Evolutionary conservation across 2,113 vertebrate species (phyloP), one percentile per base, ranked within the genome.

Genomic region (Etheostoma spectabile): DNA sequence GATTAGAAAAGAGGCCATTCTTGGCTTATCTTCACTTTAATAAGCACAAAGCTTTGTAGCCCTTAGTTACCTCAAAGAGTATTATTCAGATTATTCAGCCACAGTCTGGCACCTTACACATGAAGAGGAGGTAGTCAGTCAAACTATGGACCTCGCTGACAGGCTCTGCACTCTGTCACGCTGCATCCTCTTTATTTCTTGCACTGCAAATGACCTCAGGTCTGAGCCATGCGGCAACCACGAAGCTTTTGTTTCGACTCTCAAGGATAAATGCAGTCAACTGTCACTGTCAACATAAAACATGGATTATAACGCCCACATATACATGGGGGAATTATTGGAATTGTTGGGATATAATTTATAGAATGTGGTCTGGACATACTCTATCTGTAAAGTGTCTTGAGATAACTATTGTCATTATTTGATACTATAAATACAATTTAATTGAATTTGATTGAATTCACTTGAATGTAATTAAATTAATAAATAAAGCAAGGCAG

Each of bases 161-260:
- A 77, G 46, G 62, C 62, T 65, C 57, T 2, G 16, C 68, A 53
- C 48, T 53, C 64, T 45, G 72, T 74, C 60, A 82, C 48, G 33
- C 67, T 59, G 15, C 53, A 57, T 78, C 69, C 56, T 76, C 64
- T 71, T 51, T 27, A 61, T 65, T 57, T 74, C 52, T 53, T 71
- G 35, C 59, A 64, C 52, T 65, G 68, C 55, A 68, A 61, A 24
- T 68, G 53, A 85, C 73, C 74, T 71, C 38, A 72, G 56, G 33
- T 86, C 72, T 82, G 8, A 60, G 22, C 69, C 42, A 67, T 74
- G 15, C 4, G 8, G 38, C 61, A 33, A 72, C 6, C 24, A 57
- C 24, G 6, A 59, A 57, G 72, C 51, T 48, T 74, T 52, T 49
- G 27, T 66, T 86, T 74, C 15, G 16, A 33, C 27, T 42, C 24